Conservation (phyloP, 2,113 vertebrate species). For the Gobiocypris rarus region DNA sequence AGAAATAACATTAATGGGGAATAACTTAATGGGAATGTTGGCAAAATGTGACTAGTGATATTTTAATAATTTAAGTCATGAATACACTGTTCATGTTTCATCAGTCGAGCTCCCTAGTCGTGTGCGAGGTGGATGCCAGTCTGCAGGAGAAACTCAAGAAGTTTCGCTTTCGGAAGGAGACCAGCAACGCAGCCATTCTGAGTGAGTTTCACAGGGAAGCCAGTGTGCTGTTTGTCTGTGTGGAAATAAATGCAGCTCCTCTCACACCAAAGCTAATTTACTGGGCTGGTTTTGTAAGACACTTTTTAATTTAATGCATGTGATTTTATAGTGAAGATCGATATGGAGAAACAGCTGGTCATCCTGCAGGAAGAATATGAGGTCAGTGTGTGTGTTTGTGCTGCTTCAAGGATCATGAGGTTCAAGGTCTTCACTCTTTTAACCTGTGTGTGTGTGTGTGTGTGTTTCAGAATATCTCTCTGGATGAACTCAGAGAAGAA, state of each 20-base stretch:
- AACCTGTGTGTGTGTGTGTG: background rate
- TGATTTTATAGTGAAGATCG: constrained; percentile 81
- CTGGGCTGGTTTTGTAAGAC: background rate
- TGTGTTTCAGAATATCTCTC: constrained; percentile 80
- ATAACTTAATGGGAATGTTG: too few species aligned
- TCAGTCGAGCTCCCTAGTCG: constrained; percentile 84
- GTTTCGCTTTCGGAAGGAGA: constrained; percentile 89
- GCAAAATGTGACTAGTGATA: too few species aligned
- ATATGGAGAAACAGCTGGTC: constrained; percentile 82
- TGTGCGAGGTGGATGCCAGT: constrained; percentile 84
- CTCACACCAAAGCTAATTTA: too few species aligned
- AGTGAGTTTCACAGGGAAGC: constrained; percentile 73
- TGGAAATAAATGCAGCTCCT: background rate
- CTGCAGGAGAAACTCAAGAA: constrained; percentile 81
- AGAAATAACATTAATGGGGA: too few species aligned
- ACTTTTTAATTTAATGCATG: background rate
- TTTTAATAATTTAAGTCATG: too few species aligned
- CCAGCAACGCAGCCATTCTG: constrained; percentile 85
- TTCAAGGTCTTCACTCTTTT: constrained; percentile 6
- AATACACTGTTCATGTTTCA: background rate
- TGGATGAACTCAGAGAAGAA: constrained; percentile 82
- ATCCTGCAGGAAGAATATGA: constrained; percentile 85
- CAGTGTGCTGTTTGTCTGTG: background rate
- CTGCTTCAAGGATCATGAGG: background rate
- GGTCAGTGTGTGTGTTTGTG: constrained; percentile 63